Conservation (phyloP, 2,113 vertebrate genomes). For the Erinaceus europaeus region DNA sequence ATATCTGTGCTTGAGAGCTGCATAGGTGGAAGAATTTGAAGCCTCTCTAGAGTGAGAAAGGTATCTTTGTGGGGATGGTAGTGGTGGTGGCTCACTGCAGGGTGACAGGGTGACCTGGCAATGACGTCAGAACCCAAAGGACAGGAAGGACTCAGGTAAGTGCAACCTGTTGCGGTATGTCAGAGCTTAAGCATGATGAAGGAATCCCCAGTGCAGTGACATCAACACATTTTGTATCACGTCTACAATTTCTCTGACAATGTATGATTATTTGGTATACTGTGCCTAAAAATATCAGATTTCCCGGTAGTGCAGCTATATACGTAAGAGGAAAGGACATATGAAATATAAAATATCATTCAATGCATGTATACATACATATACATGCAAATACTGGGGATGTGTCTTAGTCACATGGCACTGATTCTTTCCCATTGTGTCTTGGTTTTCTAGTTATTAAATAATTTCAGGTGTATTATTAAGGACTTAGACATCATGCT, state of each 20-base stretch:
- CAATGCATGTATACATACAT: not conserved
- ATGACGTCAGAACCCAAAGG: not conserved
- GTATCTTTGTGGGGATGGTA: fast-evolving
- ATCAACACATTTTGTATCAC: not conserved
- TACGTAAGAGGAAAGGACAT: not conserved
- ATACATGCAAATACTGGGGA: not conserved
- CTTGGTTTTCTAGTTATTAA: conserved; percentile 19
- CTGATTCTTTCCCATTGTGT: not conserved
- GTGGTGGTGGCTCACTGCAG: not conserved
- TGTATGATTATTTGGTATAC: not conserved
- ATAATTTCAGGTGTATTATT: not conserved
- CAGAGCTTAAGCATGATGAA: not conserved
- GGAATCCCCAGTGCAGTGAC: not conserved
- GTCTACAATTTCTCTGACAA: conserved; percentile 3
- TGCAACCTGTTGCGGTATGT: no score
- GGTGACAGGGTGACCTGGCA: not conserved
- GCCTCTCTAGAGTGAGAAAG: not conserved
- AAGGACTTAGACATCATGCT: conserved; percentile 10
- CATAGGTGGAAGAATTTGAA: not conserved
- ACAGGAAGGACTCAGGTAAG: not conserved
- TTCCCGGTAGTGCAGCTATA: not conserved
- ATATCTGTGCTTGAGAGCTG: not conserved
- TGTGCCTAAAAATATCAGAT: not conserved
- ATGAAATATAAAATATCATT: conserved; percentile 9
- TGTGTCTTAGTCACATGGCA: not conserved